A percentile compares a stretch with the other conserved stretches of the same genome.
Conservation (phyloP, 2,797 vertebrate genomes). For the Peromyscus attwateri region DNA sequence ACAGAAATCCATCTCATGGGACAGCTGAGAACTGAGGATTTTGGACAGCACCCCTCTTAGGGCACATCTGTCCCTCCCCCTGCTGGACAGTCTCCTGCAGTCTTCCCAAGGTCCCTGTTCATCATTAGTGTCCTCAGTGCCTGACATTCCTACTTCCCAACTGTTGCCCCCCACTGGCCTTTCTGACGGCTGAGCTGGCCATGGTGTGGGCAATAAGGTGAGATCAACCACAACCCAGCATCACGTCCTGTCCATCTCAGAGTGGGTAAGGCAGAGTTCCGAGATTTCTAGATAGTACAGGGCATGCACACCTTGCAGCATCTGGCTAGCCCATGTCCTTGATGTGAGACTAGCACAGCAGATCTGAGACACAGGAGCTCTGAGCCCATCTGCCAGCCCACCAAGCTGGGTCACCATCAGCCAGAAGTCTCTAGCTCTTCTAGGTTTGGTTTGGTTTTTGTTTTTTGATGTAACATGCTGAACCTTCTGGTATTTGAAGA, state of each 20-base stretch:
- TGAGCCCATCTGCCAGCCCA: neutral
- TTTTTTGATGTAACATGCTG: neutral
- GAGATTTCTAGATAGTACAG: neutral
- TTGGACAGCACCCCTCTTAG: neutral
- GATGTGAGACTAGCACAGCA: neutral
- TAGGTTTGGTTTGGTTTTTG: neutral
- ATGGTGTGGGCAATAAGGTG: neutral
- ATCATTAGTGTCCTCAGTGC: neutral
- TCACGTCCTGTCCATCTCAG: neutral
- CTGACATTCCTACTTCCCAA: neutral
- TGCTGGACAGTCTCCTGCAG: neutral
- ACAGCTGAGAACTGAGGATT: neutral
- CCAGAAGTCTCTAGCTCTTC: neutral
- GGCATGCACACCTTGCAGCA: neutral
- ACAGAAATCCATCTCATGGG: neutral
- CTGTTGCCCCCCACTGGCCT: neutral
- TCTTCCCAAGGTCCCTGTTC: neutral
- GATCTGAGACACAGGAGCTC: neutral
- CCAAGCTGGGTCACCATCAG: rapidly evolving
- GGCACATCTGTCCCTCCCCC: neutral
- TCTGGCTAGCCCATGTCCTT: neutral
- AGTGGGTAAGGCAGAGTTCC: rapidly evolving
- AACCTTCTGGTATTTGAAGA: neutral
- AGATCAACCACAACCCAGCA: rapidly evolving
- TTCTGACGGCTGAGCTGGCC: neutral